Base-by-base conservation (phyloP, 2,797 vertebrate species). In the Scarus forsteni region DNA sequence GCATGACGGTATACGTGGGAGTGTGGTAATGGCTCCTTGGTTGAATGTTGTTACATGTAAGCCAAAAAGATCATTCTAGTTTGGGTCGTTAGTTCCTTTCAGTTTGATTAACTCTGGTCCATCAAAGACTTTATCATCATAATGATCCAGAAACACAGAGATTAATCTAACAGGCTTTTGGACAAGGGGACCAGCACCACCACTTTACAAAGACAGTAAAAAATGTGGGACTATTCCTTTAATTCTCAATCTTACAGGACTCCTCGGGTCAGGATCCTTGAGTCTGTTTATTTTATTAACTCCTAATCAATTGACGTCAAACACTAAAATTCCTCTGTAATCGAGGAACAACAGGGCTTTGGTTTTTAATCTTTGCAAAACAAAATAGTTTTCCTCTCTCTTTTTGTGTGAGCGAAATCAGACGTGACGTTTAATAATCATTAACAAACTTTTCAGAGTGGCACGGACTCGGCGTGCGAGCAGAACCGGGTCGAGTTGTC, bases 391-490 rank as follows among this genome's bases (percentile, higher is more conserved):
- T 63, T 62, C 44, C 51, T 51, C 52, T 79, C 66, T 27, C 3
- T 19, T 19, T 63, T 77, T 79, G 60, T 70, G 39, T 3, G 6
- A 10, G 55, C 36, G 9, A 81, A 78, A 86, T 86, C 53, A 59
- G 19, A 80, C 51, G 49, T 80, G 85, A 81, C 77, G 63, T 61
- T 66, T 15, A 46, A 79, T 71, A 81, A 75, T 66, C 75, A 77
- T 75, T 44, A 75, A 80, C 43, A 52, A 71, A 59, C 11, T 16
- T 62, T 69, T 59, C 19, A 51, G 56, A 12, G 57, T 44, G 60
- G 67, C 70, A 58, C 36, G 19, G 64, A 46, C 48, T 58, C 40
- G 67, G 66, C 66, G 62, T 3, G 58, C 62, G 76, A 11, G 34
- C 56, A 67, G 60, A 15, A 6, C 55, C 65, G 58, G 2, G 6